These are phyloP conservation scores for Pseudomyrmex sp. DNA, from an alignment of 1,140 invertebrate genomes.

Conservation along the genomic window DNA sequence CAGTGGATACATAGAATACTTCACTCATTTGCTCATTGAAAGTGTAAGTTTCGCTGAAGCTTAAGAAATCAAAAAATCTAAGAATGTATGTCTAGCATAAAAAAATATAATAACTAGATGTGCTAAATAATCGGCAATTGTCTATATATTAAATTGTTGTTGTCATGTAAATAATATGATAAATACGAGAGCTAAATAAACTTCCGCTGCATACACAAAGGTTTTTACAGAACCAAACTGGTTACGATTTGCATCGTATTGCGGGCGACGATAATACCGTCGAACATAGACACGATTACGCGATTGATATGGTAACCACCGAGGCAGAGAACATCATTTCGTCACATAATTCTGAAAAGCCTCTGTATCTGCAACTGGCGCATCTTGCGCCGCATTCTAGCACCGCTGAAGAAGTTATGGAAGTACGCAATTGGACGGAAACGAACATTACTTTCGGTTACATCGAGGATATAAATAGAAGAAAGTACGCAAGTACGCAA, in stretches of 20 bases:
- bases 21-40: slow-evolving; percentile 82
- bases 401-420: slow-evolving; percentile 74
- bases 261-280: slow-evolving; percentile 73
- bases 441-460: slow-evolving; percentile 86
- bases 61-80: neutral
- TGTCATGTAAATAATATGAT: too few species aligned
- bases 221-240: slow-evolving; percentile 77
- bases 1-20: slow-evolving; percentile 87
- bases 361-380: slow-evolving; percentile 88
- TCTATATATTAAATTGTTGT: too few species aligned
- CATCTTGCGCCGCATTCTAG: slow-evolving; percentile 87
- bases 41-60: slow-evolving; percentile 77
- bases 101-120: neutral
- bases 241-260: slow-evolving; percentile 85
- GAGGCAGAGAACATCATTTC: slow-evolving; percentile 86
- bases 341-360: slow-evolving; percentile 83
- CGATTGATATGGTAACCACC: slow-evolving; percentile 87
- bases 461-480: slow-evolving; percentile 86
- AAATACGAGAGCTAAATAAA: neutral
- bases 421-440: slow-evolving; percentile 84
- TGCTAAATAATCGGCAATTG: neutral
- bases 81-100: neutral
- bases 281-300: slow-evolving; percentile 85
- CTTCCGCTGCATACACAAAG: too few species aligned
- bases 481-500: slow-evolving; percentile 86